Evolutionary conservation across 2,888 invertebrate genomes (phyloP).

Genomic region (Octodonta nipae): DNA sequence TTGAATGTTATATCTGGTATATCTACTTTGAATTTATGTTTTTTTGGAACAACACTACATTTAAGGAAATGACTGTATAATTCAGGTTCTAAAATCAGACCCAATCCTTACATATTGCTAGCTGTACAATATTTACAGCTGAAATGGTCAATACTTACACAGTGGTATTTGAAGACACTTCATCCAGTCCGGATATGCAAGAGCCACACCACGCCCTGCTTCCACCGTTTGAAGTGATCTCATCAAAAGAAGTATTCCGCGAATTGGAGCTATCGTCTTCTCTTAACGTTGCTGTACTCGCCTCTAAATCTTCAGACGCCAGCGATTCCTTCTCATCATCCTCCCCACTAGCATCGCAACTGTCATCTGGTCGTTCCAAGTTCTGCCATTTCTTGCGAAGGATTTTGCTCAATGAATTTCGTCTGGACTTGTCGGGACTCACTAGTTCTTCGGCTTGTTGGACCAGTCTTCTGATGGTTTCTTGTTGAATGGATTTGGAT

Average conservation of each 20-base stretch:
- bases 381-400: conserved; percentile 58
- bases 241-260: conserved; percentile 29
- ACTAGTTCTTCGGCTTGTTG: conserved; percentile 71
- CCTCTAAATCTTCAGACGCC: conserved; percentile 64
- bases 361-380: conserved; percentile 52
- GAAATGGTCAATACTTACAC: conserved; percentile 5
- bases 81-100: too few relatives aligned
- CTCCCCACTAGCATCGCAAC: conserved; percentile 82
- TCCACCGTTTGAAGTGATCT: conserved; percentile 24
- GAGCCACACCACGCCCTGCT: conserved; percentile 62
- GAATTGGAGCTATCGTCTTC: conserved; percentile 28
- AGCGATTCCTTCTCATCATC: conserved; percentile 67
- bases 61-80: too few relatives aligned
- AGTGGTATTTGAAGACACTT: conserved; percentile 27
- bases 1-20: neutral
- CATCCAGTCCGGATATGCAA: conserved; percentile 61
- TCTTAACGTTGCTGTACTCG: conserved; percentile 56
- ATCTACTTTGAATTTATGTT: too few relatives aligned
- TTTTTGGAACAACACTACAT: too few relatives aligned
- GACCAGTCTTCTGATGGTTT: conserved; percentile 48
- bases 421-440: conserved; percentile 32
- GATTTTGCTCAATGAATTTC: conserved; percentile 41
- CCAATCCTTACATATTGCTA: too few relatives aligned
- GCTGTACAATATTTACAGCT: neutral
- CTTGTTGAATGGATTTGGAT: conserved; percentile 23